Base-by-base conservation (phyloP, 2,888 invertebrate genomes). In the Habrosyne pyritoides region DNA sequence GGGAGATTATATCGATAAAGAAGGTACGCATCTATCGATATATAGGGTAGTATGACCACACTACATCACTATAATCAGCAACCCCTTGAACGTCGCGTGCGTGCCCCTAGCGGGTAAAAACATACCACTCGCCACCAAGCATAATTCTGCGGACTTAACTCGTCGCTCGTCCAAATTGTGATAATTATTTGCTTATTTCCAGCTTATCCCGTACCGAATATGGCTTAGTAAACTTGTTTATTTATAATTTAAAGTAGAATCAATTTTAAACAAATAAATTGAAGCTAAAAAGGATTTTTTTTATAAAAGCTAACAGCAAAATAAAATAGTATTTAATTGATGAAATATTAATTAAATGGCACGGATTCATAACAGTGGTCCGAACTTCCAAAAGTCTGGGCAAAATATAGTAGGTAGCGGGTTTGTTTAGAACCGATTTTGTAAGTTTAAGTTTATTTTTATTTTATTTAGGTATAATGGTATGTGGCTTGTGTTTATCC, bases 61-160 rank as follows among this genome's bases (percentile, higher is more conserved):
- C 14, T 42, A 42, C 83, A 73, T 66, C 86, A 61, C 81, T 84
- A 77, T 54, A 53, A 4, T 18, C 26, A 51, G 60, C 57, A 71
- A 67, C 66, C 74, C 71, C 47, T 67, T 56, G 52, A 50, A 62
- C 61, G 66, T 67, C 67, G 57, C 69, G 64, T 53, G 57, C 76
- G 71, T 72, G 81, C 77, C 84, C 85, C 78, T 73, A 69, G 66
- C 56, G 71, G 71, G 63, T 73, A 80, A 76, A 79, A 81, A 50
- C 50, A 50, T 79, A 75, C 54, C 60, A 71, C 65, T 77, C 79
- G 80, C 87, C 84, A 86, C 89, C 88, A 79, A 88, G 87, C 89
- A 90, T 90, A 91, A 91, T 91, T 88, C 83, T 88, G 90, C 85
- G 89, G 89, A 87, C 80, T 87, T 82, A 82, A 63, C 73, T 71